phyloP scores from a whole-genome alignment of 2,113 vertebrate species.

The Cyprinodon tularosa region DNA sequence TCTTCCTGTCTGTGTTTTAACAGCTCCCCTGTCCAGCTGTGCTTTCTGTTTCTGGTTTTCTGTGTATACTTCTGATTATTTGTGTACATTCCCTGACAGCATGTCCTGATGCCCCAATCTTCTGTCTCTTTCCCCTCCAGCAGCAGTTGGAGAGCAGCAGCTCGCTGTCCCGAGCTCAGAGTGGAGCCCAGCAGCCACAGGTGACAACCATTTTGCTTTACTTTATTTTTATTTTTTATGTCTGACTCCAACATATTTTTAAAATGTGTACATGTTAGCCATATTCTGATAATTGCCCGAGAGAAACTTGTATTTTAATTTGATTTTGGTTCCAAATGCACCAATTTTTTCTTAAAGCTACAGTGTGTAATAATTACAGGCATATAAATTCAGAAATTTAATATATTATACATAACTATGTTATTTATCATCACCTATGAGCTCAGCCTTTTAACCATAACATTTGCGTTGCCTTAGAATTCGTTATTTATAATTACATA shows the following conservation, averaged over 20 bases:
- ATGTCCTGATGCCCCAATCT: conserved; percentile 47
- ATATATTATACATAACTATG: too few relatives aligned
- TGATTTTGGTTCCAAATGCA: not conserved
- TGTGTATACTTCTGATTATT: conserved; percentile 4
- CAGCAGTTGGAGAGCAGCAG: conserved; percentile 60
- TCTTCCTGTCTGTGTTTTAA: not conserved
- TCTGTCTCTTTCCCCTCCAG: conserved; percentile 48
- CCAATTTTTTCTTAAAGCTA: too few relatives aligned
- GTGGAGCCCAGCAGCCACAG: conserved; percentile 64
- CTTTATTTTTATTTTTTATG: not conserved
- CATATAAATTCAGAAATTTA: too few relatives aligned
- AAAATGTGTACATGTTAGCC: not conserved
- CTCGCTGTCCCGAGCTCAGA: conserved; percentile 33
- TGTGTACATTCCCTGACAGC: conserved; percentile 55
- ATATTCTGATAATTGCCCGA: not conserved
- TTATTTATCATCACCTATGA: too few relatives aligned
- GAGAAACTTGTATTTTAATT: not conserved
- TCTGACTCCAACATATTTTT: not conserved
- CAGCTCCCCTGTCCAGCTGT: not conserved
- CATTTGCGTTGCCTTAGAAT: too few relatives aligned
- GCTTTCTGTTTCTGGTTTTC: conserved; percentile 4
- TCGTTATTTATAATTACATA: too few relatives aligned
- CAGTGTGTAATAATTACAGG: too few relatives aligned
- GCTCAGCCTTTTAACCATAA: too few relatives aligned
- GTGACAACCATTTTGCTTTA: conserved; percentile 38